These are phyloP conservation scores for Egretta garzetta DNA, from an alignment of 2,113 vertebrate species.

Conservation along the genomic window DNA sequence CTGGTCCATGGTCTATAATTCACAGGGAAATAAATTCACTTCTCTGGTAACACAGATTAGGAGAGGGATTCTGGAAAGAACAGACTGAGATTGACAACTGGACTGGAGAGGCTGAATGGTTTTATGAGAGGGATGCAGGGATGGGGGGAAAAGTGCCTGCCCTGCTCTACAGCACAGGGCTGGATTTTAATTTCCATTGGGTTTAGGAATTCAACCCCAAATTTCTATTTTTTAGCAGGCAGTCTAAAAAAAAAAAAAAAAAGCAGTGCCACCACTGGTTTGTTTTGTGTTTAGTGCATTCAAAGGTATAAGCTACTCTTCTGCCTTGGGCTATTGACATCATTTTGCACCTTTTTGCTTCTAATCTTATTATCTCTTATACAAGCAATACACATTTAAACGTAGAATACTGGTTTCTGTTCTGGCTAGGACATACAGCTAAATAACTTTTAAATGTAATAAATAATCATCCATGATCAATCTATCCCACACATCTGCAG, in stretches of 20 bases:
- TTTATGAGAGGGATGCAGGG: background rate
- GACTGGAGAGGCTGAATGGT: background rate
- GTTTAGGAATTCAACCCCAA: background rate
- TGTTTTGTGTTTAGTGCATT: background rate
- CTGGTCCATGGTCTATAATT: background rate
- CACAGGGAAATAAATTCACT: background rate
- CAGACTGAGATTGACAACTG: background rate
- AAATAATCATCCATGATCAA: background rate
- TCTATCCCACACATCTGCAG: background rate
- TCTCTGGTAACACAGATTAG: background rate
- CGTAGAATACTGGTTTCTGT: background rate
- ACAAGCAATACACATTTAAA: background rate
- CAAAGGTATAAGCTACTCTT: background rate
- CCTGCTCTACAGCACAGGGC: rapidly evolving
- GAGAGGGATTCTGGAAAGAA: background rate
- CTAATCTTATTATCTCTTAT: background rate
- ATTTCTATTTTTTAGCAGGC: background rate
- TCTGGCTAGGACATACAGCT: background rate
- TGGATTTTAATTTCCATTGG: background rate
- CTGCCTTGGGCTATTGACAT: background rate
- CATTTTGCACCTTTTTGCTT: background rate
- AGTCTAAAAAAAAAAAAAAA: background rate
- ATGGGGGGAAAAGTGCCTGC: background rate
- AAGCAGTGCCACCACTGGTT: background rate
- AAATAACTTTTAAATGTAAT: background rate